These are phyloP conservation scores for Sebastes reedi DNA, from an alignment of 2,797 vertebrate genomes.

Conservation along the genomic window DNA sequence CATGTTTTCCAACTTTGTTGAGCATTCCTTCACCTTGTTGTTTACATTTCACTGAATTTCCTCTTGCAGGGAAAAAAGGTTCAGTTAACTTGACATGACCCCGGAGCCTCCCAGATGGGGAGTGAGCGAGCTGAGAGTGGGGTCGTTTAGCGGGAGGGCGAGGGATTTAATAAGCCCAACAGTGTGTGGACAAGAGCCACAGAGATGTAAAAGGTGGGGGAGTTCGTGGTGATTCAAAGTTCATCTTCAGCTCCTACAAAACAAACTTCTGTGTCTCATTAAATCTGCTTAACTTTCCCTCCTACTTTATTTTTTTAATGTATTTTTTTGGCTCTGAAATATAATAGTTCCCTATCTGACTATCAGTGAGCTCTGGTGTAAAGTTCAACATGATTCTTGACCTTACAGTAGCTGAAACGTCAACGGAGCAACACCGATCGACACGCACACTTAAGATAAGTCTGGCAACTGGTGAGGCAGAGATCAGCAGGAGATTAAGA, in stretches of 20 bases:
- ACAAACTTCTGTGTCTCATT: conserved; percentile 30
- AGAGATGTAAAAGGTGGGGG: conserved; percentile 20
- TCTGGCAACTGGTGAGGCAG: conserved; percentile 4
- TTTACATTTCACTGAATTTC: conserved; percentile 30
- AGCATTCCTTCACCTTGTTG: conserved; percentile 31
- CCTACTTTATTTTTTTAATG: background rate
- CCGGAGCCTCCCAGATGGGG: conserved; percentile 29
- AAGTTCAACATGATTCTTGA: conserved; percentile 3
- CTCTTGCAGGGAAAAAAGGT: conserved; percentile 6
- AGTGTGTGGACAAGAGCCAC: conserved; percentile 38
- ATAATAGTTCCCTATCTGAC: background rate
- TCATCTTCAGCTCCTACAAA: conserved; percentile 17
- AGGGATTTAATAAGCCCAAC: conserved; percentile 33
- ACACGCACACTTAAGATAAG: background rate
- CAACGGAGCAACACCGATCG: background rate
- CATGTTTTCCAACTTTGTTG: conserved; percentile 20
- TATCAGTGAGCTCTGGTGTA: background rate
- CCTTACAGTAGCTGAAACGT: conserved; percentile 37
- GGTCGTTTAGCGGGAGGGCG: conserved; percentile 33
- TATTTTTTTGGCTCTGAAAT: background rate
- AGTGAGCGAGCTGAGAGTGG: conserved; percentile 18
- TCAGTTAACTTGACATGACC: conserved; percentile 48
- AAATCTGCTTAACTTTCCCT: background rate
- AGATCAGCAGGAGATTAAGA: conserved; percentile 34
- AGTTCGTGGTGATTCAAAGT: conserved; percentile 15